Percentiles rank a stretch among this genome's conserved stretches.
Conservation (phyloP, 2,113 vertebrate species). For the Dunckerocampus dactyliophorus region DNA sequence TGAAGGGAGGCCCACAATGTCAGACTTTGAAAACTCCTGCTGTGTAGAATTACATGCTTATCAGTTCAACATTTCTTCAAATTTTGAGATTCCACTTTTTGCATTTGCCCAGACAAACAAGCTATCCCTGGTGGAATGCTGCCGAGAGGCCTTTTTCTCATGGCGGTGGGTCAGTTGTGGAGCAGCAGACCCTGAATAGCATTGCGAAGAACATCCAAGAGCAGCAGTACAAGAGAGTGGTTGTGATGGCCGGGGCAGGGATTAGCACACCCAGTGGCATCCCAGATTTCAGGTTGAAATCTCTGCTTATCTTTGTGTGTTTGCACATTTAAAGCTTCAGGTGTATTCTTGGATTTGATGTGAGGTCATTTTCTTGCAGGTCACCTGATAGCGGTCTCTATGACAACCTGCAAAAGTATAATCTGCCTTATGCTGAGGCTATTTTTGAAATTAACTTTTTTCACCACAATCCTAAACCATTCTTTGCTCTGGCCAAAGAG, state of each 20-base stretch:
- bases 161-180: conserved; percentile 28
- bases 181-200: conserved; percentile 70
- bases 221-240: conserved; percentile 68
- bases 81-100: not conserved
- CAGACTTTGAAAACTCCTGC: no score
- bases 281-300: conserved; percentile 86
- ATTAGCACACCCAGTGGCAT: conserved; percentile 94
- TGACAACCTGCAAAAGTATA: conserved; percentile 82
- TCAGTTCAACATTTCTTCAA: not conserved
- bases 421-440: conserved; percentile 91
- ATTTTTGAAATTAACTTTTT: conserved; percentile 92
- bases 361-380: conserved; percentile 58
- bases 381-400: conserved; percentile 88
- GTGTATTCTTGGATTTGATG: not conserved
- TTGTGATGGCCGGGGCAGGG: conserved; percentile 91
- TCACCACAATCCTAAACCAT: conserved; percentile 83
- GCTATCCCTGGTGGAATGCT: conserved; percentile 18
- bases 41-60: no score
- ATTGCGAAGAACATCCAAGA: conserved; percentile 70
- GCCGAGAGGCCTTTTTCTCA: conserved; percentile 43
- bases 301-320: not conserved
- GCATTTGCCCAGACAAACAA: conserved; percentile 14
- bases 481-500: conserved; percentile 86
- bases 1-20: no score
- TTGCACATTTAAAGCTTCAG: not conserved